phyloP scores from a whole-genome alignment of 1,140 invertebrate species.

The Drosophila yakuba region DNA sequence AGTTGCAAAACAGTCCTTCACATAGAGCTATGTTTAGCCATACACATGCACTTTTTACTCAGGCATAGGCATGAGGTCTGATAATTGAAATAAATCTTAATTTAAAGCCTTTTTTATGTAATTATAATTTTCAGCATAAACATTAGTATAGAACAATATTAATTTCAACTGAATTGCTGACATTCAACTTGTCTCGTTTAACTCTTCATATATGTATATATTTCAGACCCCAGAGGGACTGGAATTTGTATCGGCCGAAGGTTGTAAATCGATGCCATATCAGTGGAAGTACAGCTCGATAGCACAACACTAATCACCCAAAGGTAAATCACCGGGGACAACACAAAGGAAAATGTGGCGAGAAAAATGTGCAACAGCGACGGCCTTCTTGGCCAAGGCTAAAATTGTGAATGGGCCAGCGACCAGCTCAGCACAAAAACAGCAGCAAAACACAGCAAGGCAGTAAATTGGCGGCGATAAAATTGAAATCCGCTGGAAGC shows the following conservation, averaged over 20 bases:
- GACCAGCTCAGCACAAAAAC: background rate
- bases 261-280: background rate
- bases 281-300: conserved; percentile 3
- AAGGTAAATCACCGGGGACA: conserved; percentile 50
- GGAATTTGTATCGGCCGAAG: conserved; percentile 1
- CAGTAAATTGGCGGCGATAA: conserved; percentile 65
- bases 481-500: conserved; percentile 57
- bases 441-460: conserved; percentile 7
- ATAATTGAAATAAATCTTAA: too few species aligned
- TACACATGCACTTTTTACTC: too few species aligned
- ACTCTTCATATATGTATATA: background rate
- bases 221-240: background rate
- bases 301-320: conserved; percentile 42
- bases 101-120: too few species aligned
- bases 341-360: conserved; percentile 24
- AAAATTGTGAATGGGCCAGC: background rate
- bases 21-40: too few species aligned
- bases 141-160: too few species aligned
- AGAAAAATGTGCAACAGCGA: conserved; percentile 33
- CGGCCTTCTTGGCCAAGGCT: conserved; percentile 3
- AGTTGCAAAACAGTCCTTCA: background rate
- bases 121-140: too few species aligned
- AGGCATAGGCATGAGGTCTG: too few species aligned
- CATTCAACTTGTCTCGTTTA: background rate
- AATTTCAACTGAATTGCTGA: too few species aligned